These are phyloP conservation scores for Anseranas semipalmata DNA, from an alignment of 2,113 vertebrate genomes.

Conservation along the genomic window DNA sequence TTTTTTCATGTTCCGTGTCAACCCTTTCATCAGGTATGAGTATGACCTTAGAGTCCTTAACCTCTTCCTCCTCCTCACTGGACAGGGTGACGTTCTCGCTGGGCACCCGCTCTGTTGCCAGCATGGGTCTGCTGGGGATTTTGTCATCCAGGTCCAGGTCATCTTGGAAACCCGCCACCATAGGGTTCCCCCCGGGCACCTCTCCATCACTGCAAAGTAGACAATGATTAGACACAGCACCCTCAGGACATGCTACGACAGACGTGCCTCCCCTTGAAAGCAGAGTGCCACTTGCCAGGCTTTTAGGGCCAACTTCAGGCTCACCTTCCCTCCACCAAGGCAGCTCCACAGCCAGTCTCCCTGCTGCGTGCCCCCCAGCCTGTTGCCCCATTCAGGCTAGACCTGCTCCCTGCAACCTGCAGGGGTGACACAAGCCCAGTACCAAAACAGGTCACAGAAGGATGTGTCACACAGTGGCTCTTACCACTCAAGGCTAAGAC, in stretches of 20 bases:
- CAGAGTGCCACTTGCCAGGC: not conserved
- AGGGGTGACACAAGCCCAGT: not conserved
- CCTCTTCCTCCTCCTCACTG: constrained; percentile 81
- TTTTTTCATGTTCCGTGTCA: constrained; percentile 66
- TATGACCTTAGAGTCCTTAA: not conserved
- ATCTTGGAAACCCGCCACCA: constrained; percentile 92
- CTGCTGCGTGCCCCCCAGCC: not conserved
- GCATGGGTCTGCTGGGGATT: constrained; percentile 34
- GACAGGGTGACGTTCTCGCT: constrained; percentile 82
- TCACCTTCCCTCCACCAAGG: rapidly evolving
- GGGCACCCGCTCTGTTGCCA: constrained; percentile 56
- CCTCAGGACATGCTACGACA: not conserved
- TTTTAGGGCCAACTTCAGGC: not conserved
- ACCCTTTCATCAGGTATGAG: constrained; percentile 1
- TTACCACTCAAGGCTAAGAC: not conserved
- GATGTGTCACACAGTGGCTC: not conserved
- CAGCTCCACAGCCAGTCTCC: not conserved
- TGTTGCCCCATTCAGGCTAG: not conserved
- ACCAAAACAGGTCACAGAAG: not conserved
- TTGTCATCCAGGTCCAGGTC: constrained; percentile 90
- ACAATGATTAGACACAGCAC: not conserved
- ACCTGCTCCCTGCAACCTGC: not conserved
- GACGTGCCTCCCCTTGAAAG: not conserved
- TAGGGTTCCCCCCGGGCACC: constrained; percentile 82
- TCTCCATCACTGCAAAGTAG: constrained; percentile 83